Evolutionary conservation across 2,113 vertebrate genomes (phyloP).

Genomic region (Gorsachius goisagi): DNA sequence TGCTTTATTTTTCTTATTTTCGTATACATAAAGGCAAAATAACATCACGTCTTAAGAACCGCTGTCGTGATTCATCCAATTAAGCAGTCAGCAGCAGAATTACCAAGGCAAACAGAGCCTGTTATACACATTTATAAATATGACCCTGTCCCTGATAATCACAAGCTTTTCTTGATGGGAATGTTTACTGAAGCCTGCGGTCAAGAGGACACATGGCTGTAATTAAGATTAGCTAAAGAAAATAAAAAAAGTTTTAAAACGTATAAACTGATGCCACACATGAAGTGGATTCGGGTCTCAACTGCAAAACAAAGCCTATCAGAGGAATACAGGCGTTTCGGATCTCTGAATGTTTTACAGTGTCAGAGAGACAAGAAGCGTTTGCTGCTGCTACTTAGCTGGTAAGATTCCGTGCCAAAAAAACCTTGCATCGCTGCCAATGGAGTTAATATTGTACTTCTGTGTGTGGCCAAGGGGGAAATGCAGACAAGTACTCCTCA

Average conservation of each 20-base stretch:
- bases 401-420: neutral
- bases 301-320: neutral
- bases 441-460: neutral
- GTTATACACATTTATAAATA: neutral
- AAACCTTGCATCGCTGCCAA: neutral
- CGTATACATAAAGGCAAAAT: neutral
- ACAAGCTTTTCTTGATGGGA: neutral
- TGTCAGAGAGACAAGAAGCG: neutral
- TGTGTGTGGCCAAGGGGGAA: neutral
- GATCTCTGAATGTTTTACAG: neutral
- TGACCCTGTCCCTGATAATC: neutral
- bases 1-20: neutral
- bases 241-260: neutral
- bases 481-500: neutral
- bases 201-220: neutral
- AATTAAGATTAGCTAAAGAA: neutral
- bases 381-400: slow-evolving; percentile 8
- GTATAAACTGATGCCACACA: neutral
- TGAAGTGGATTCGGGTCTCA: neutral
- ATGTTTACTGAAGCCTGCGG: neutral
- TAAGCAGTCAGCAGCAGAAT: neutral
- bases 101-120: neutral
- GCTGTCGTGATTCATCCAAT: neutral
- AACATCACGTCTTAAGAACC: neutral
- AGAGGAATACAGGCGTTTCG: neutral